phyloP scores from a whole-genome alignment of 2,888 invertebrate genomes.

The Steromphala cineraria region DNA sequence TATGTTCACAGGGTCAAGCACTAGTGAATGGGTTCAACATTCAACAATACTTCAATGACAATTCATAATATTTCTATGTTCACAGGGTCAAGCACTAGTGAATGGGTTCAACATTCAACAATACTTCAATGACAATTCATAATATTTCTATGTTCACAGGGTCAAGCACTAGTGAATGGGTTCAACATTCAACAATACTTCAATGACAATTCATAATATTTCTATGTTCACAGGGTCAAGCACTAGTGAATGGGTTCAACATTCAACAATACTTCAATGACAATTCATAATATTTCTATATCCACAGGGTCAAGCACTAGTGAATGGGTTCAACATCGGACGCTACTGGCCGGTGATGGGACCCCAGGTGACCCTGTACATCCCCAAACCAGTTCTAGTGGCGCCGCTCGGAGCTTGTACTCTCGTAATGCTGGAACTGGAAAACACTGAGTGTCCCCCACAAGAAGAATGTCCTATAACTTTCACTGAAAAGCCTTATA shows the following conservation, averaged over 20 bases:
- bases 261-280: too few species aligned
- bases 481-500: constrained; percentile 28
- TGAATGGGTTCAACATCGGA: constrained; percentile 78
- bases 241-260: constrained; percentile 77
- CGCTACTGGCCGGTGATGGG: constrained; percentile 79
- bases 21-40: too few species aligned
- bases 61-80: too few species aligned
- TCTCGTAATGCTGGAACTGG: constrained; percentile 73
- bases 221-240: constrained; percentile 74
- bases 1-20: too few species aligned
- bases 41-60: too few species aligned
- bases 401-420: constrained; percentile 54
- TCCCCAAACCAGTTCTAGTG: constrained; percentile 69
- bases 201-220: too few species aligned
- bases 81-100: too few species aligned
- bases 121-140: too few species aligned
- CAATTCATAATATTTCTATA: background rate
- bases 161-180: too few species aligned
- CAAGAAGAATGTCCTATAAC: constrained; percentile 18
- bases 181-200: too few species aligned
- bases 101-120: too few species aligned
- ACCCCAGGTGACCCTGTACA: constrained; percentile 78
- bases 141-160: too few species aligned
- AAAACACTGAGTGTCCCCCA: constrained; percentile 64
- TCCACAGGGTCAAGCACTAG: constrained; percentile 76